Evolutionary conservation across 2,888 invertebrate species (phyloP).

Genomic region (Ophion ventricosus): DNA sequence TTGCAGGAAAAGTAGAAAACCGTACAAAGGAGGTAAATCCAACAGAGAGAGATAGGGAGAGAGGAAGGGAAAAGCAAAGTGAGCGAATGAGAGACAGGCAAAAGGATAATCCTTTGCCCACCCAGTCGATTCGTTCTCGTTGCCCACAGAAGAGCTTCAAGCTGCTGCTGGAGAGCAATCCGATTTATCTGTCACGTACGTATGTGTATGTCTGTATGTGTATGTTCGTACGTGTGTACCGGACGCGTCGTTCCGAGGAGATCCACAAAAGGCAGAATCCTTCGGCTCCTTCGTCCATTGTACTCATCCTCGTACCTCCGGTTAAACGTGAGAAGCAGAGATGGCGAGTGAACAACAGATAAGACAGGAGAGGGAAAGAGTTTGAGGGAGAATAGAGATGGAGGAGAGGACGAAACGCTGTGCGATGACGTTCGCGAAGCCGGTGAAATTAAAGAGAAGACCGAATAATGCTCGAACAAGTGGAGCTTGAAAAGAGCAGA

Average conservation of each 20-base stretch:
- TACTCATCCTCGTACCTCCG: constrained; percentile 51
- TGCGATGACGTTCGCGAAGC: constrained; percentile 41
- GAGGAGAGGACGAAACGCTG: constrained; percentile 43
- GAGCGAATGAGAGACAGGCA: background rate
- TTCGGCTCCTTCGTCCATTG: constrained; percentile 53
- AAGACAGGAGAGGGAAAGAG: constrained; percentile 2
- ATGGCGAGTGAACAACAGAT: background rate
- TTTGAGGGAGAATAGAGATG: background rate
- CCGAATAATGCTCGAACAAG: constrained; percentile 56
- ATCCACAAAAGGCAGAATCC: constrained; percentile 66
- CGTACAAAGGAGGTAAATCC: background rate
- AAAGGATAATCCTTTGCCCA: constrained; percentile 61
- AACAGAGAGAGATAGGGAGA: background rate
- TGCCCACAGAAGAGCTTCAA: constrained; percentile 55
- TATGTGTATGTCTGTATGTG: constrained; percentile 25
- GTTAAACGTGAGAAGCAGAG: constrained; percentile 20
- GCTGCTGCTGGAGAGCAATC: constrained; percentile 58
- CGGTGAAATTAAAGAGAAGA: constrained; percentile 63
- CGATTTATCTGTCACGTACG: constrained; percentile 61
- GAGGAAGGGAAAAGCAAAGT: background rate
- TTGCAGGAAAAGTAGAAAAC: constrained; percentile 43
- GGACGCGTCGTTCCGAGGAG: constrained; percentile 52
- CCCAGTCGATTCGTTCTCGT: constrained; percentile 62
- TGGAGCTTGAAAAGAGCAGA: constrained; percentile 60
- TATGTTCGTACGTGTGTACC: constrained; percentile 30